Percentiles rank a stretch among this genome's conserved stretches.
Conservation (phyloP, 1,140 invertebrate species). For the Habropoda laboriosa region DNA sequence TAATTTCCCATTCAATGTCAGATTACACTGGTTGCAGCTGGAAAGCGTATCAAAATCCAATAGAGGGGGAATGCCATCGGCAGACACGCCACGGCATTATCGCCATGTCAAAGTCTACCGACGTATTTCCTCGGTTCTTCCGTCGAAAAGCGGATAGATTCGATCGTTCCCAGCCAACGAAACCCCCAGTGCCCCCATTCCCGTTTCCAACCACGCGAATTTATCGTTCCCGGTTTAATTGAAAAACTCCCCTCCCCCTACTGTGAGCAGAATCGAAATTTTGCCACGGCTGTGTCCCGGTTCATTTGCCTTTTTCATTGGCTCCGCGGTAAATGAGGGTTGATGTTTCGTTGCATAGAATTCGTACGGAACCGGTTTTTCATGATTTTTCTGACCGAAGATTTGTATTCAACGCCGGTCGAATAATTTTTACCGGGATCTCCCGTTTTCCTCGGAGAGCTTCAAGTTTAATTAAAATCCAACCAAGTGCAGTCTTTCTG, state of each 20-base stretch:
- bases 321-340: background rate
- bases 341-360: background rate
- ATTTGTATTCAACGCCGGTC: too few species aligned
- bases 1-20: slow-evolving; percentile 38
- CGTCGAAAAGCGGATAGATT: background rate
- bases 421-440: too few species aligned
- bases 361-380: background rate
- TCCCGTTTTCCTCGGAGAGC: too few species aligned
- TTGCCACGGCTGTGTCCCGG: background rate
- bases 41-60: slow-evolving; percentile 32
- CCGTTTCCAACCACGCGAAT: background rate
- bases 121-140: background rate
- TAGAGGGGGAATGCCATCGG: slow-evolving; percentile 9
- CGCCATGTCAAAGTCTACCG: background rate
- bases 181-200: background rate
- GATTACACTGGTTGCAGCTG: slow-evolving; percentile 10
- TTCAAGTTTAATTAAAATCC: too few species aligned
- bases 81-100: background rate
- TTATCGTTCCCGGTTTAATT: slow-evolving; percentile 29
- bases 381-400: too few species aligned
- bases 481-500: too few species aligned
- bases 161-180: background rate
- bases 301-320: background rate
- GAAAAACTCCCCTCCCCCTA: slow-evolving; percentile 4
- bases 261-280: background rate